phyloP scores from a whole-genome alignment of 1,140 invertebrate genomes.

The Spodoptera frugiperda region DNA sequence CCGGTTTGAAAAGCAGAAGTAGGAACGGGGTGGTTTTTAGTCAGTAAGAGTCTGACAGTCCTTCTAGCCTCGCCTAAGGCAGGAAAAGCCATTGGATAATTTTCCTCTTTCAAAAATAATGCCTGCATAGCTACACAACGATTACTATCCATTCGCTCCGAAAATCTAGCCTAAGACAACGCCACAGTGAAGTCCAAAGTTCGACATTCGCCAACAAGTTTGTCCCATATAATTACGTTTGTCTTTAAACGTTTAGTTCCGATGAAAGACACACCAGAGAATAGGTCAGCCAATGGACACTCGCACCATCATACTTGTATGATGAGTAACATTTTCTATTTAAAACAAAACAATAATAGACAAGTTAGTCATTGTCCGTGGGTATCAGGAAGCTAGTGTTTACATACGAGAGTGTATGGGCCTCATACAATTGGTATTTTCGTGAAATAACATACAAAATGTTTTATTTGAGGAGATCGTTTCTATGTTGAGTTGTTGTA shows the following conservation, averaged over 20 bases:
- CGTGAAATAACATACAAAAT: conserved; percentile 29
- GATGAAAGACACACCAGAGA: conserved; percentile 13
- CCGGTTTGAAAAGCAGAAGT: too few species aligned
- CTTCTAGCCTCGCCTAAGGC: too few species aligned
- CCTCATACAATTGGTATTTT: conserved; percentile 41
- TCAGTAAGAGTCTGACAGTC: too few species aligned
- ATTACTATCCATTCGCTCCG: too few species aligned
- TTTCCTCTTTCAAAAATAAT: too few species aligned
- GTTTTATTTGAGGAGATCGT: conserved; percentile 26
- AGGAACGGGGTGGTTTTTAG: too few species aligned
- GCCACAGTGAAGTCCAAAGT: not conserved
- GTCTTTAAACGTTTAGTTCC: not conserved
- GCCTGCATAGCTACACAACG: not conserved
- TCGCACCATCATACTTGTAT: conserved; percentile 10
- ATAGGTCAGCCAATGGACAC: conserved; percentile 6
- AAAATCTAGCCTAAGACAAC: too few species aligned
- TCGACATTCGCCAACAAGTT: not conserved
- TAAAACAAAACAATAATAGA: conserved; percentile 34
- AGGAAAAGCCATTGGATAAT: too few species aligned
- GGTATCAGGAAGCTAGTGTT: conserved; percentile 33
- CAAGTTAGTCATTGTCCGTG: conserved; percentile 7
- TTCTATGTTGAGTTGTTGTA: conserved; percentile 2
- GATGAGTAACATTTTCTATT: conserved; percentile 38
- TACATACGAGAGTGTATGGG: conserved; percentile 18
- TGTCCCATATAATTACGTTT: not conserved